Percentiles rank a stretch among this genome's conserved stretches.
Evolutionary conservation across 2,113 vertebrate species (phyloP).

Genomic region (Heloderma charlesbogerti): DNA sequence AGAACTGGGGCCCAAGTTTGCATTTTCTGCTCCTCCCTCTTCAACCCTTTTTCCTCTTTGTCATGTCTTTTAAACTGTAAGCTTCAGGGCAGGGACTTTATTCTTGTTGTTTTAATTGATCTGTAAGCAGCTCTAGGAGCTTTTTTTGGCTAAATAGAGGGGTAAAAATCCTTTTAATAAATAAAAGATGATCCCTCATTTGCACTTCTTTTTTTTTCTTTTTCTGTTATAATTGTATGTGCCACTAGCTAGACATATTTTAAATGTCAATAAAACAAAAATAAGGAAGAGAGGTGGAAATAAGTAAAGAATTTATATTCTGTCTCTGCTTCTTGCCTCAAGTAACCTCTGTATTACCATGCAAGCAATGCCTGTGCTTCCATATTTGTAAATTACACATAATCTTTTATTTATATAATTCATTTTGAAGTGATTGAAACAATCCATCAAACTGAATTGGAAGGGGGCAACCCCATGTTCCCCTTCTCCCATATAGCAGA

Average conservation of each 20-base stretch:
- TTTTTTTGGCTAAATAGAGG: no score
- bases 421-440: neutral
- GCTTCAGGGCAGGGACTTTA: no score
- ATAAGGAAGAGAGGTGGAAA: no score
- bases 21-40: no score
- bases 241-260: neutral
- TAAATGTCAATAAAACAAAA: neutral
- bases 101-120: no score
- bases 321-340: neutral
- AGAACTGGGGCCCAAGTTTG: no score
- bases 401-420: neutral
- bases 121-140: no score
- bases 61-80: no score
- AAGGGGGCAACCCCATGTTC: neutral
- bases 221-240: neutral
- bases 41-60: no score
- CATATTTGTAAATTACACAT: neutral
- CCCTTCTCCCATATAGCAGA: neutral
- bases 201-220: neutral
- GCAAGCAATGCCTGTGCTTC: neutral
- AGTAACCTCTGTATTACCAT: neutral
- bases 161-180: no score
- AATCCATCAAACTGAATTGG: neutral
- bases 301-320: neutral
- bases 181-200: neutral